Conservation (phyloP, 2,113 vertebrate genomes). For the Ptychochromis oligacanthus region DNA sequence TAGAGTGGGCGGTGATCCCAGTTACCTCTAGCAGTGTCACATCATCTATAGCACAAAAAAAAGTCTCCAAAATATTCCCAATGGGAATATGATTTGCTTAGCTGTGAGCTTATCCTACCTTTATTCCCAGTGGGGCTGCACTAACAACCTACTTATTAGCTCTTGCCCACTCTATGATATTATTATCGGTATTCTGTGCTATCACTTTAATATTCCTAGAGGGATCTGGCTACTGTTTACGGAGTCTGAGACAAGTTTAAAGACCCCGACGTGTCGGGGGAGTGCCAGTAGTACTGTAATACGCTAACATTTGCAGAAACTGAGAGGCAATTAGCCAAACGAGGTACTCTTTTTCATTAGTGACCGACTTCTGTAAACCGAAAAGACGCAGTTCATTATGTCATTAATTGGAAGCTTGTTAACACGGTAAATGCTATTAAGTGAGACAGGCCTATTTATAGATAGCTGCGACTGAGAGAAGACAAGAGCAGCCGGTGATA, state of each 20-base stretch:
- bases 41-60: neutral
- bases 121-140: neutral
- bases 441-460: conserved; percentile 29
- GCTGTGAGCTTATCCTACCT: neutral
- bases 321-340: neutral
- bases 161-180: neutral
- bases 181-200: neutral
- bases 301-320: neutral
- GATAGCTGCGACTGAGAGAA: conserved; percentile 3
- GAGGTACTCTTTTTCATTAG: neutral
- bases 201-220: neutral
- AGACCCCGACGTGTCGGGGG: neutral
- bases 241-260: conserved; percentile 7
- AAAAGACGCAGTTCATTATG: conserved; percentile 9
- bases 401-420: conserved; percentile 42
- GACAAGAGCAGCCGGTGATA: conserved; percentile 5
- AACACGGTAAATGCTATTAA: conserved; percentile 54
- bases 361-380: neutral
- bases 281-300: neutral
- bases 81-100: neutral
- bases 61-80: neutral
- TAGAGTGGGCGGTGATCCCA: neutral
- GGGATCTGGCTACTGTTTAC: neutral
- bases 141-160: neutral
- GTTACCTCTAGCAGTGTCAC: neutral